Conservation (phyloP, 2,113 vertebrate genomes). For the Struthidea cinerea region DNA sequence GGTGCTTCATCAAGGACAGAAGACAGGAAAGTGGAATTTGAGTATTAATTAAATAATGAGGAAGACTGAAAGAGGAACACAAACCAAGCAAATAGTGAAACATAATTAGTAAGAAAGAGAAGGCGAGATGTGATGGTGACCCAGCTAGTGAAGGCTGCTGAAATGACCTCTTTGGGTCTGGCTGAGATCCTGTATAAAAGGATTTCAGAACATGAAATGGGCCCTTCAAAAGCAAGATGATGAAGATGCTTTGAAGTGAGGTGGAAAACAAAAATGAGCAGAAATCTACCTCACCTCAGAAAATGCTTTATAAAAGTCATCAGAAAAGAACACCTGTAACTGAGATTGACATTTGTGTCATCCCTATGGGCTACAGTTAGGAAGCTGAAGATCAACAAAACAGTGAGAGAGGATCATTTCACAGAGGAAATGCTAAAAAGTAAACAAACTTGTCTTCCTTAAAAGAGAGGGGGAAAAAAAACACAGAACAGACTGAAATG, state of each 20-base stretch:
- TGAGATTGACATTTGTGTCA: not conserved
- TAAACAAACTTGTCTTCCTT: not conserved
- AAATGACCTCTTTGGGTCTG: not conserved
- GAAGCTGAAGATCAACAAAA: not conserved
- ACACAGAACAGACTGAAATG: not conserved
- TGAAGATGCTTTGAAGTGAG: not conserved
- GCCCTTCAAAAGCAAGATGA: not conserved
- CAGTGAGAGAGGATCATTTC: not conserved
- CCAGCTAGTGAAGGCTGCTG: not conserved
- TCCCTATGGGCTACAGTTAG: not conserved
- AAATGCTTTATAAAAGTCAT: not conserved
- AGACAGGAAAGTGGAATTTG: not conserved
- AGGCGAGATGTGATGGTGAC: not conserved
- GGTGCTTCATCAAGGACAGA: not conserved
- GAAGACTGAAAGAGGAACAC: not conserved
- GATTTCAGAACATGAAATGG: not conserved
- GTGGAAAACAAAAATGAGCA: not conserved
- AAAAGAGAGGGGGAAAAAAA: rapidly evolving
- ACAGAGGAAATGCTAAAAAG: not conserved
- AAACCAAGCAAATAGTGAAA: not conserved
- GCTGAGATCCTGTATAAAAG: not conserved
- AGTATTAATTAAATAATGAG: not conserved
- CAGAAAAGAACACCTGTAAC: not conserved
- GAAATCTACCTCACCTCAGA: not conserved
- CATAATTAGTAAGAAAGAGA: not conserved